Base-by-base conservation (phyloP, 2,888 invertebrate genomes). In the Meghimatium bilineatum region DNA sequence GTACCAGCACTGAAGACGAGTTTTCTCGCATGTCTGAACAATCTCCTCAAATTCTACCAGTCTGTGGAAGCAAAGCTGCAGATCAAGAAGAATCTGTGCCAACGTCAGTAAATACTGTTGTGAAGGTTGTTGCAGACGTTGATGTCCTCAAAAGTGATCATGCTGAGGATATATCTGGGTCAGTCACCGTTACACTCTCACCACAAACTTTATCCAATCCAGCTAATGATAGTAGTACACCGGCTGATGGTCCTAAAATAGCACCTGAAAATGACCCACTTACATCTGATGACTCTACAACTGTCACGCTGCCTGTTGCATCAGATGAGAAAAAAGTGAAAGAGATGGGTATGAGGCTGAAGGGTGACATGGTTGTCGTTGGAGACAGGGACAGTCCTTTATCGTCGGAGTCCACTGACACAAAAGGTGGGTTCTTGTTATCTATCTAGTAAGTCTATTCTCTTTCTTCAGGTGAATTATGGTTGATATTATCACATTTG, bases 321-420 rank as follows among this genome's bases (percentile, higher is more conserved):
- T 78, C 67, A 34, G 75, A 75, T 20, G 86, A 80, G 66, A 93
- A 94, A 91, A 91, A 90, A 81, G 89, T 76, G 69, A 83, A 85
- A 29, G 89, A 90, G 44, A 56, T 91, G 38, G 88, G 87, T 74
- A 91, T 90, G 32, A 89, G 89, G 78, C 89, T 90, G 44, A 92
- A 90, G 81, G 92, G 91, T 66, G 92, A 92, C 85, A 87, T 91
- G 87, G 90, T 92, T 49, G 88, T 92, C 0, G 91, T 92, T n/a
- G 92, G 92, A 44, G 89, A 91, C 52, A 89, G 89, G 69, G 86
- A 89, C 49, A 89, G 88, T 20, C 90, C 91, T 14, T 88, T 91
- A 20, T 88, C 91, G 14, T 88, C 91, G 12, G 90, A 90, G 29
- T 89, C 89, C 17, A 91, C 88, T 85, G 90, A 86, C 32, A 88